phyloP scores from a whole-genome alignment of 1,140 invertebrate genomes.

The Ceratina japonica region DNA sequence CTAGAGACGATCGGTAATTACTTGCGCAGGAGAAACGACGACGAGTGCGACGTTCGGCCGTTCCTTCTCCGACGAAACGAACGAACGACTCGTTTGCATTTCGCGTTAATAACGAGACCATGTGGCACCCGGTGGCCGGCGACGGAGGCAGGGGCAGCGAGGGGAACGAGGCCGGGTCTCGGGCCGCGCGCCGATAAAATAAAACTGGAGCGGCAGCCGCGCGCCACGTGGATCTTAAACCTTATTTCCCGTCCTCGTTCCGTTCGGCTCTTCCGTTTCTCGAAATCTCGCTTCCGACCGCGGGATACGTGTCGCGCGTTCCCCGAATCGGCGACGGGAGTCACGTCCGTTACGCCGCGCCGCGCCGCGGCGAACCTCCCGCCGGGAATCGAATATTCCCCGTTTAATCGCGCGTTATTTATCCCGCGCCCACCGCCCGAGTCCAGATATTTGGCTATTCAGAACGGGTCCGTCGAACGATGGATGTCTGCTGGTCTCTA shows the following conservation, averaged over 20 bases:
- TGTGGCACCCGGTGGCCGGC: constrained; percentile 46
- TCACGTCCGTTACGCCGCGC: too few relatives aligned
- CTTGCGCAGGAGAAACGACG: too few relatives aligned
- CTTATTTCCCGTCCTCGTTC: constrained; percentile 54
- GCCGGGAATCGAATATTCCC: neutral
- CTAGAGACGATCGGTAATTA: too few relatives aligned
- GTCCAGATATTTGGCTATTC: constrained; percentile 34
- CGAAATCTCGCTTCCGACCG: neutral
- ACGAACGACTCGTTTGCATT: constrained; percentile 61
- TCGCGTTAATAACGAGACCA: constrained; percentile 64
- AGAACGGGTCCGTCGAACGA: constrained; percentile 35
- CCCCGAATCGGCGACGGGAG: too few relatives aligned
- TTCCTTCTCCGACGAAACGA: constrained; percentile 17
- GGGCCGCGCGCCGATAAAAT: constrained; percentile 60
- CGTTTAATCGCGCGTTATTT: constrained; percentile 8
- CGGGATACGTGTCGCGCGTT: too few relatives aligned
- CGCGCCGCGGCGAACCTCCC: neutral
- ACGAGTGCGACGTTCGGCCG: neutral
- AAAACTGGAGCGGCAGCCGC: constrained; percentile 48
- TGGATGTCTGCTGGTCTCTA: constrained; percentile 64
- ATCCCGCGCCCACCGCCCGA: neutral
- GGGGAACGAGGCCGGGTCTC: constrained; percentile 38
- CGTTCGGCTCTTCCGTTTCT: constrained; percentile 27
- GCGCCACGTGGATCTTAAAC: constrained; percentile 63
- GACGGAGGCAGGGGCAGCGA: too few relatives aligned